Evolutionary conservation across 2,113 vertebrate species (phyloP).

Genomic region (Lepidothrix coronata): DNA sequence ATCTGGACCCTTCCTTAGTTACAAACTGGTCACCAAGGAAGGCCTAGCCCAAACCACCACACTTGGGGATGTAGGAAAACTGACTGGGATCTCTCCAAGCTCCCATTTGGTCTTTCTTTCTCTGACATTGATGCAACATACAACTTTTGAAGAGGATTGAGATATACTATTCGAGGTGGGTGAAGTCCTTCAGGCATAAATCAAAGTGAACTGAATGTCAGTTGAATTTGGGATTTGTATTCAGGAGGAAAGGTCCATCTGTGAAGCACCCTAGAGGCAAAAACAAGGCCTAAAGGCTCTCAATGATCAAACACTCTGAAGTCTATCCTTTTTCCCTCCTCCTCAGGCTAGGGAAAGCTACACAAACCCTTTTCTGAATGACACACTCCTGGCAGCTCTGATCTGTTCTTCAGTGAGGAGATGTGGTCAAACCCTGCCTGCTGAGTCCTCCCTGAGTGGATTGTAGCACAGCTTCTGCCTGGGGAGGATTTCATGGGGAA

Average conservation of each 20-base stretch:
- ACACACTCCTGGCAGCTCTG: not conserved
- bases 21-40: no score
- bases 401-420: not conserved
- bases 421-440: not conserved
- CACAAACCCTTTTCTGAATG: not conserved
- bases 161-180: not conserved
- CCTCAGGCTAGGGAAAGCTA: not conserved
- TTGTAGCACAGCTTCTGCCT: not conserved
- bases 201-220: not conserved
- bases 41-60: no score
- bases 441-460: not conserved
- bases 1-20: no score
- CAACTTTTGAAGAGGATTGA: not conserved
- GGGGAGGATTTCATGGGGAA: not conserved
- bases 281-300: not conserved
- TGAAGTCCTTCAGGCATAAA: not conserved
- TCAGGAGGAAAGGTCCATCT: not conserved
- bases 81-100: not conserved
- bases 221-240: not conserved
- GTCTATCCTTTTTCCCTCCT: not conserved
- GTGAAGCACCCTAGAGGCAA: not conserved
- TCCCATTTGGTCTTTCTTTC: not conserved
- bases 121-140: not conserved
- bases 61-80: not conserved
- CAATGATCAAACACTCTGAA: not conserved